Conservation (phyloP, 2,113 vertebrate species). For the Hemichromis elongatus region DNA sequence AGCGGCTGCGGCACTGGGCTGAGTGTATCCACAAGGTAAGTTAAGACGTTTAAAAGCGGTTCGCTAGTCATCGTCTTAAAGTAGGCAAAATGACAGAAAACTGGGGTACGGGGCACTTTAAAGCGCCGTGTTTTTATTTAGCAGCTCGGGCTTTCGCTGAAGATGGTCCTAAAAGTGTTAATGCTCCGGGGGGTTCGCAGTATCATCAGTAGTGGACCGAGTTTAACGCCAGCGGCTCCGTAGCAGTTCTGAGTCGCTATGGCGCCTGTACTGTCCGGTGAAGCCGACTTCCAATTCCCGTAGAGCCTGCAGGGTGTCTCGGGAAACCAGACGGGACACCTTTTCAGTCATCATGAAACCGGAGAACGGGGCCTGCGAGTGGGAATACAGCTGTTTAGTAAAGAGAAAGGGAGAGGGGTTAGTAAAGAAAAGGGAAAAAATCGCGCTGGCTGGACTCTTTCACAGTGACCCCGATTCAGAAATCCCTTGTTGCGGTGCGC, state of each 20-base stretch:
- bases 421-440: not conserved
- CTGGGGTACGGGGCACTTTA: not conserved
- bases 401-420: not conserved
- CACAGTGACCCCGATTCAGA: conserved; percentile 64
- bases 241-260: not conserved
- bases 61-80: not conserved
- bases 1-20: conserved; percentile 42
- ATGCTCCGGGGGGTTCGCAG: not conserved
- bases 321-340: conserved; percentile 10
- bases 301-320: not conserved
- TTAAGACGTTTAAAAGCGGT: not conserved
- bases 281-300: not conserved
- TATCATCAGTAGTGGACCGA: not conserved
- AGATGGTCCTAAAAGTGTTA: not conserved
- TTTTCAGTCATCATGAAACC: conserved; percentile 53
- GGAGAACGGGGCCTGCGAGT: conserved; percentile 37
- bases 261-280: conserved; percentile 9
- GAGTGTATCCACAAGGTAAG: conserved; percentile 60
- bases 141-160: not conserved
- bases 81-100: not conserved
- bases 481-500: conserved; percentile 51
- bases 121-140: not conserved
- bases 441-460: conserved; percentile 41
- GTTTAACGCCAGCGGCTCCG: not conserved
- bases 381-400: not conserved